Base-by-base conservation (phyloP, 1,140 invertebrate genomes). In the Samia ricini region DNA sequence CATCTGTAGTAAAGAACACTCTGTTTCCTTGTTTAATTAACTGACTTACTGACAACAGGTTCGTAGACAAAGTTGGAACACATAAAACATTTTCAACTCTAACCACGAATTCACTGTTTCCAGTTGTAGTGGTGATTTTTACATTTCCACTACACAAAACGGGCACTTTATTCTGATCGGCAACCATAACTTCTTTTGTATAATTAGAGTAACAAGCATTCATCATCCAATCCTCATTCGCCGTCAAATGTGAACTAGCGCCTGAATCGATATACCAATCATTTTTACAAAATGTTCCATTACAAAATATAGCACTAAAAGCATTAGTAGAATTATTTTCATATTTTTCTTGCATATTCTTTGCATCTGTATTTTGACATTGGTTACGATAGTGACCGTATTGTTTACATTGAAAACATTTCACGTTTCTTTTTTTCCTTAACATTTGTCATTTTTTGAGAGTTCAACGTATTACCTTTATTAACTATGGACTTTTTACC, bases 211-310 rank as follows among this genome's bases (percentile, higher is more conserved):
- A 56, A n/a, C 23, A 12, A 22, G 33, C 54, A 24, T 56, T 56
- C 22, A 6, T 18, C 10, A 24, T 56, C 22, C 24, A 23, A 4
- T 26, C 22, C 18, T 56, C 54, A 26, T 56, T 51, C 4, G 49
- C 49, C 19, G 54, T 56, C 22, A 56, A 6, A 56, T 56, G 54
- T 5, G n/a, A 12, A 18, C 54, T 56, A 2, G 54, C 54, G 10
- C 54, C 54, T 18, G 54, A 56, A 56, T 56, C 54, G 10, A 56
- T 24, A n/a, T 22, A 56, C 54, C 54, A 56, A 18, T 56, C 51
- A 22, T 20, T 20, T 22, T 54, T 54, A 4, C 4, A 20, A 21
- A 22, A 23, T 19, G 3, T 20, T 3, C 51, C 51, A 22, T 21
- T 20, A 6, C 12, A 15, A 22, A 54, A 54, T 6, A 54, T 19